Evolutionary conservation across 92 coral and sea anemone species (phyloP).

Genomic region (Epizoanthus stellaris): DNA sequence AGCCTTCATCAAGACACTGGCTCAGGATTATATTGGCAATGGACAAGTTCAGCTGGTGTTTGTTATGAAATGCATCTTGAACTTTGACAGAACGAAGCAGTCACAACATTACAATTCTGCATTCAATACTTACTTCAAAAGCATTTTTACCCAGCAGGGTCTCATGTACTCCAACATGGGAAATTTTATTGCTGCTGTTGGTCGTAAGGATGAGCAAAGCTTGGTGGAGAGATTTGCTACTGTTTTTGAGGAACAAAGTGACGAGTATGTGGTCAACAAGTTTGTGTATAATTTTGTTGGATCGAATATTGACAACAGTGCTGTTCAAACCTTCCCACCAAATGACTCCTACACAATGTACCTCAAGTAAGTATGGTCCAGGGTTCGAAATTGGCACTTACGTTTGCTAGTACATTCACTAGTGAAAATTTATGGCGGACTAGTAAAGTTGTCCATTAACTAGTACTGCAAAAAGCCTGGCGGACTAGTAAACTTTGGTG

Average conservation of each 20-base stretch:
- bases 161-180: background rate
- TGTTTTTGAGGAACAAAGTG: background rate
- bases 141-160: background rate
- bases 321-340: conserved; percentile 36
- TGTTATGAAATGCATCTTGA: conserved; percentile 43
- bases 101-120: conserved; percentile 30
- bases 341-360: conserved; percentile 40
- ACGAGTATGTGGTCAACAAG: conserved; percentile 17
- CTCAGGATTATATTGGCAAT: conserved; percentile 16
- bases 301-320: conserved; percentile 30
- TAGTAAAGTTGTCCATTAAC: too few relatives aligned
- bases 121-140: conserved; percentile 1
- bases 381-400: background rate
- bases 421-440: too few relatives aligned
- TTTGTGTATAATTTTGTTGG: conserved; percentile 29
- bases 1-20: background rate
- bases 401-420: too few relatives aligned
- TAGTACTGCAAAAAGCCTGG: too few relatives aligned
- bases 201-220: conserved; percentile 33
- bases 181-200: conserved; percentile 41
- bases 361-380: conserved; percentile 27
- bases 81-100: background rate
- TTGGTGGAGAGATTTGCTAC: conserved; percentile 12
- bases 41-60: conserved; percentile 41
- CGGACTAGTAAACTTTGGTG: too few relatives aligned